A percentile compares a stretch with the other conserved stretches of the same genome.
phyloP scores from a whole-genome alignment of 2,113 vertebrate species.

The Paradisaea rubra region DNA sequence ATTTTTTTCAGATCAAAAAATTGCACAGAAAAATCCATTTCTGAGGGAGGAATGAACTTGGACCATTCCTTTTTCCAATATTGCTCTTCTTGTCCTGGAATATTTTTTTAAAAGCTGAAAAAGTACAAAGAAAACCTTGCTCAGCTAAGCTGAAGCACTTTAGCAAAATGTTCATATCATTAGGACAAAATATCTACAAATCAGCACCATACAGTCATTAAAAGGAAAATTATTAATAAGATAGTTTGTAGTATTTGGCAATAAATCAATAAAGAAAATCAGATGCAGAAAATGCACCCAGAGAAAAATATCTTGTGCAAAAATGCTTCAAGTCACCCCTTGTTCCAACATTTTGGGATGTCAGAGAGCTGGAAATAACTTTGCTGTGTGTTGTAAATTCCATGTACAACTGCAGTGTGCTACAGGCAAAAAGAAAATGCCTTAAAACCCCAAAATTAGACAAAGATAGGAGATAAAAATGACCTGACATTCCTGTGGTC shows the following conservation, averaged over 20 bases:
- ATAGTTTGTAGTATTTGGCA: background rate
- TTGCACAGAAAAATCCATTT: background rate
- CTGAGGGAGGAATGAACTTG: background rate
- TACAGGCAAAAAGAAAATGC: background rate
- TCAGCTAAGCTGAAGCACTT: background rate
- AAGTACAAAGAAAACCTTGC: background rate
- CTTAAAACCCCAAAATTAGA: background rate
- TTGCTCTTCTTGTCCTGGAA: background rate
- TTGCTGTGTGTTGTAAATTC: background rate
- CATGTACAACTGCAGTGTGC: background rate
- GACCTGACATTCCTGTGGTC: background rate
- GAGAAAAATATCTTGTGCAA: background rate
- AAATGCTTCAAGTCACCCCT: background rate
- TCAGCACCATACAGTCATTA: background rate
- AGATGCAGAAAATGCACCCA: background rate
- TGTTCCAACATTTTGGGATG: background rate
- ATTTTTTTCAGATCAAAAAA: background rate
- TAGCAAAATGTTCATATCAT: background rate
- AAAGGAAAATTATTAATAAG: background rate
- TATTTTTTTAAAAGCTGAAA: background rate
- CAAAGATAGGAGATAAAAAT: background rate
- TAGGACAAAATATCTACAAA: background rate
- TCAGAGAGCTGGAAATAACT: background rate
- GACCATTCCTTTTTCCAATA: background rate
- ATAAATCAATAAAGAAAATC: background rate